phyloP scores from a whole-genome alignment of 2,888 invertebrate genomes.

The Itoplectis maculator region DNA sequence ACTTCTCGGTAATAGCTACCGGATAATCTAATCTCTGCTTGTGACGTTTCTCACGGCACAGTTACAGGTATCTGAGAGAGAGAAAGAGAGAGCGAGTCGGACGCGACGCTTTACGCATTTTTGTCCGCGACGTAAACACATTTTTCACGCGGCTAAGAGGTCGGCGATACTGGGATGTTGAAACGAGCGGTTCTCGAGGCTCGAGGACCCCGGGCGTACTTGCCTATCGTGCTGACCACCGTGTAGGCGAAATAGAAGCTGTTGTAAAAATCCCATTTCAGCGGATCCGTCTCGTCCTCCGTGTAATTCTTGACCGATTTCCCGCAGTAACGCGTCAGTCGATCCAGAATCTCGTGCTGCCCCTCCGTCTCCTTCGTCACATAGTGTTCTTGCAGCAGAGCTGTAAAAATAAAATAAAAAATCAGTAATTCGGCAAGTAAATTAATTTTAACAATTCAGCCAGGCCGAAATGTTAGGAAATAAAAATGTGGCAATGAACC shows the following conservation, averaged over 20 bases:
- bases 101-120: no score
- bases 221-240: conserved; percentile 96
- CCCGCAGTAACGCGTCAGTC: conserved; percentile 90
- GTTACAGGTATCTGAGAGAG: conserved; percentile 44
- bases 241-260: conserved; percentile 96
- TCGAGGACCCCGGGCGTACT: conserved; percentile 76
- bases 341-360: conserved; percentile 87
- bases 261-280: conserved; percentile 95
- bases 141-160: conserved; percentile 15
- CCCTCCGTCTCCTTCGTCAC: conserved; percentile 86
- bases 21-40: conserved; percentile 64
- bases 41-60: conserved; percentile 47
- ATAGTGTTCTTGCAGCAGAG: conserved; percentile 87
- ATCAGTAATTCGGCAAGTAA: no score
- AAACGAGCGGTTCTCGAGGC: conserved; percentile 7
- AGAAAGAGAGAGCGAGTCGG: no score
- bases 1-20: conserved; percentile 40
- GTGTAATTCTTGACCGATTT: conserved; percentile 89
- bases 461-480: background rate
- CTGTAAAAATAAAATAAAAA: conserved; percentile 85
- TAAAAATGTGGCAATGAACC: conserved; percentile 5
- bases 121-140: conserved; percentile 34
- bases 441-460: no score
- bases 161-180: conserved; percentile 1
- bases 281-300: conserved; percentile 87